Conservation (phyloP, 2,888 invertebrate species). For the Heteropelma amictum region DNA sequence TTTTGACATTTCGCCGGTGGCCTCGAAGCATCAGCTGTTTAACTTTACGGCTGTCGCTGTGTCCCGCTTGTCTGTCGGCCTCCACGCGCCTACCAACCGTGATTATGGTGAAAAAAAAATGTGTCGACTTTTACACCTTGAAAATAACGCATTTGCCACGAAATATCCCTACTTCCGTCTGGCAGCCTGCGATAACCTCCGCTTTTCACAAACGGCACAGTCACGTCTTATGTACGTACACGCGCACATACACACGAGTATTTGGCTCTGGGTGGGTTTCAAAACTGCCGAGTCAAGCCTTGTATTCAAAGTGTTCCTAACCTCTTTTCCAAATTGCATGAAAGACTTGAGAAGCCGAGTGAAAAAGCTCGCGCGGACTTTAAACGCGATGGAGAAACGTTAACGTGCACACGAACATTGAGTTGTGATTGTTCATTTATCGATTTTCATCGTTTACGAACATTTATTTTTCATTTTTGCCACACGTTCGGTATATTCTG, state of each 20-base stretch:
- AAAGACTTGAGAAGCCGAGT: constrained; percentile 8
- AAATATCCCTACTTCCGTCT: constrained; percentile 34
- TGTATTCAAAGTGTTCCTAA: constrained; percentile 65
- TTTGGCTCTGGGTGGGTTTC: constrained; percentile 58
- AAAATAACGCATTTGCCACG: background rate
- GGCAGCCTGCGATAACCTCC: too few species aligned
- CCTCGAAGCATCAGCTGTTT: constrained; percentile 76
- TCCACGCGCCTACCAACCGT: constrained; percentile 1
- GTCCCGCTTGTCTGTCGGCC: constrained; percentile 39
- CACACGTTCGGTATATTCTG: too few species aligned
- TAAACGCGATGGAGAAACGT: background rate
- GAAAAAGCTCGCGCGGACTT: background rate
- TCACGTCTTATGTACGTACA: background rate
- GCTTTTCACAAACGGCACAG: background rate
- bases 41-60: constrained; percentile 48
- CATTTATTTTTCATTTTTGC: too few species aligned
- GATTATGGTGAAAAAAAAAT: background rate
- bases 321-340: constrained; percentile 59
- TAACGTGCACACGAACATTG: background rate
- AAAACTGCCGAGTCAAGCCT: constrained; percentile 76
- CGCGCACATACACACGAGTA: constrained; percentile 48
- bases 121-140: constrained; percentile 4
- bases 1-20: constrained; percentile 78
- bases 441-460: too few species aligned
- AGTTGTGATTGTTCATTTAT: too few species aligned